Percentiles rank a stretch among this genome's conserved stretches.
Evolutionary conservation across 2,888 invertebrate species (phyloP).

Genomic region (Eremobia ochroleuca): DNA sequence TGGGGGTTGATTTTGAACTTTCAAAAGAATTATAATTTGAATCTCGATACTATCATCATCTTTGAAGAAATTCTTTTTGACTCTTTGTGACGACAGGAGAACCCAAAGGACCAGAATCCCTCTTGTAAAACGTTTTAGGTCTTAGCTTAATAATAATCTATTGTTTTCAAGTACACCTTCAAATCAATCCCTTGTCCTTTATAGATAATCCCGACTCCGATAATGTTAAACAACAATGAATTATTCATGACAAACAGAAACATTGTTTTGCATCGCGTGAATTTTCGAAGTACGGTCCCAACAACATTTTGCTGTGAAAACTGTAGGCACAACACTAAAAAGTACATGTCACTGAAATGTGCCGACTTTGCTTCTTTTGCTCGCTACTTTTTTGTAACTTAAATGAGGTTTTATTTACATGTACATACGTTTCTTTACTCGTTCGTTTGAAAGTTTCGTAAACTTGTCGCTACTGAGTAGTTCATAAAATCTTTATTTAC

Average conservation of each 20-base stretch:
- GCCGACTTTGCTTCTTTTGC: constrained; percentile 41
- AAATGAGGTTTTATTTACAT: constrained; percentile 62
- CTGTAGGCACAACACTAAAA: constrained; percentile 34
- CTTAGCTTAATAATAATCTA: constrained; percentile 57
- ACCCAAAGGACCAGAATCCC: constrained; percentile 8
- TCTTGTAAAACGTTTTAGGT: constrained; percentile 38
- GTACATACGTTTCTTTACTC: constrained; percentile 43
- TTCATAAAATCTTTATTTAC: constrained; percentile 32
- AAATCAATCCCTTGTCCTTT: constrained; percentile 63
- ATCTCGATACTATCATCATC: background rate
- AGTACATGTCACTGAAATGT: constrained; percentile 47
- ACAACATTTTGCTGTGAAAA: constrained; percentile 45
- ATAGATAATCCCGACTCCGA: constrained; percentile 56
- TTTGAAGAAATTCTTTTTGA: background rate
- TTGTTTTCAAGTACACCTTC: constrained; percentile 60
- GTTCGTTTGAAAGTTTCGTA: constrained; percentile 53
- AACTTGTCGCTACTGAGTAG: constrained; percentile 41
- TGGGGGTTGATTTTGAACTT: background rate
- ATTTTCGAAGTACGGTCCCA: constrained; percentile 19
- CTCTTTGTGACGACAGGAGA: background rate
- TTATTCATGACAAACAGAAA: constrained; percentile 56
- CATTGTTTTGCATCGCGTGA: constrained; percentile 36
- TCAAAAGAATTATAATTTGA: background rate
- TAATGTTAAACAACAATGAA: constrained; percentile 60
- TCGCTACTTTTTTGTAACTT: constrained; percentile 59